Base-by-base conservation (phyloP, 2,113 vertebrate genomes). In the Hiodon alosoides region DNA sequence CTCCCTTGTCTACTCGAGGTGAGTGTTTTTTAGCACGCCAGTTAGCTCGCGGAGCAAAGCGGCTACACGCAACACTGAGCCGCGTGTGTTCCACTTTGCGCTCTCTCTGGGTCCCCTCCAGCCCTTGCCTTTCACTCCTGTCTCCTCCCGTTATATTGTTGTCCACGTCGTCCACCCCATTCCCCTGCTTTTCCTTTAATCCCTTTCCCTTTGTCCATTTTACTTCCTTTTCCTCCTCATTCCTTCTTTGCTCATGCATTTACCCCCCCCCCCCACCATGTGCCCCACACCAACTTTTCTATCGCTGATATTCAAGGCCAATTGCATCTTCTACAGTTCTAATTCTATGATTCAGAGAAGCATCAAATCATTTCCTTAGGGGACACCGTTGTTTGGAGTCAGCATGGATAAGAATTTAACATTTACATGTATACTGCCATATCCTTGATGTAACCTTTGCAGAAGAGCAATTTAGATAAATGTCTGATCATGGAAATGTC, bases 151-250 rank as follows among this genome's bases (percentile, higher is more conserved):
- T 68, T 66, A 68, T 59, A 16, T 65, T 52, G 61, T 57, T 81
- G 31, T 31, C 31, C 31, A 31, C 31, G 31, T 68, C 0, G 53
- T 80, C 82, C 81, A 81, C 72, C 60, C 3, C 9, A n/a, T 16
- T 51, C 11, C 14, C 69, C 73, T 47, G 50, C 53, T 47, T 59
- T 78, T 65, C 51, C 77, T 7, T 55, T 57, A 16, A 54, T 31
- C 11, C 10, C 53, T 10, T 55, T 70, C 16, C 68, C 13, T 46
- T 17, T 47, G 58, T 14, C 58, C 14, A 59, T 59, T 48, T 48
- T 50, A 4, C 47, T 46, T 50, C 13, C 48, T 47, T 2, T n/a
- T 57, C 17, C 7, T 53, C 53, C 50, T 64, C 16, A 11, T 17
- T 65, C n/a, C 11, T 7, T 52, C 50, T 66, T 52, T 51, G 48